Evolutionary conservation across 2,113 vertebrate species (phyloP).

Genomic region (Daubentonia madagascariensis): DNA sequence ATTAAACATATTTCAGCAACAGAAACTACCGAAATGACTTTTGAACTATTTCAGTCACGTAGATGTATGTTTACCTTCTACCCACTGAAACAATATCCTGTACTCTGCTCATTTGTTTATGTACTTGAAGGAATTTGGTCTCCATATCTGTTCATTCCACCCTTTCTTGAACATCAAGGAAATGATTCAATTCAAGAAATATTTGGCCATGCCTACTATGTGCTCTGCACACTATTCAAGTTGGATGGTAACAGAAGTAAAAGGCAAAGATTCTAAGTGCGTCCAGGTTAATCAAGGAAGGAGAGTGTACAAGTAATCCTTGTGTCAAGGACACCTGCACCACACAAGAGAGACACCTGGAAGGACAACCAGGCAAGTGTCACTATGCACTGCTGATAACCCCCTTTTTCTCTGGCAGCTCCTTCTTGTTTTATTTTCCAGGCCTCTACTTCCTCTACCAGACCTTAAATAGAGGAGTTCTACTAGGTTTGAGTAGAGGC

Average conservation of each 20-base stretch:
- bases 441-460: neutral
- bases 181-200: slow-evolving; percentile 18
- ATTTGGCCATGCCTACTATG: slow-evolving; percentile 39
- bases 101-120: slow-evolving; percentile 61
- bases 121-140: slow-evolving; percentile 48
- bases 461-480: neutral
- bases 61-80: slow-evolving; percentile 63
- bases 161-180: slow-evolving; percentile 30
- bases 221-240: neutral
- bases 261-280: neutral
- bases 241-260: neutral
- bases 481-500: neutral
- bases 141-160: slow-evolving; percentile 30
- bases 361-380: neutral
- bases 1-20: slow-evolving; percentile 75
- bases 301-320: neutral
- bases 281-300: neutral
- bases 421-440: neutral
- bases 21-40: slow-evolving; percentile 69
- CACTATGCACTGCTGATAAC: neutral
- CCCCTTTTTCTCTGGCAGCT: neutral
- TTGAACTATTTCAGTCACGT: slow-evolving; percentile 68
- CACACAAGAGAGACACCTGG: neutral
- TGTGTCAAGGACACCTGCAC: neutral
- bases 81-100: slow-evolving; percentile 63